Evolutionary conservation across 2,113 vertebrate genomes (phyloP).

Genomic region (Sturnus vulgaris): DNA sequence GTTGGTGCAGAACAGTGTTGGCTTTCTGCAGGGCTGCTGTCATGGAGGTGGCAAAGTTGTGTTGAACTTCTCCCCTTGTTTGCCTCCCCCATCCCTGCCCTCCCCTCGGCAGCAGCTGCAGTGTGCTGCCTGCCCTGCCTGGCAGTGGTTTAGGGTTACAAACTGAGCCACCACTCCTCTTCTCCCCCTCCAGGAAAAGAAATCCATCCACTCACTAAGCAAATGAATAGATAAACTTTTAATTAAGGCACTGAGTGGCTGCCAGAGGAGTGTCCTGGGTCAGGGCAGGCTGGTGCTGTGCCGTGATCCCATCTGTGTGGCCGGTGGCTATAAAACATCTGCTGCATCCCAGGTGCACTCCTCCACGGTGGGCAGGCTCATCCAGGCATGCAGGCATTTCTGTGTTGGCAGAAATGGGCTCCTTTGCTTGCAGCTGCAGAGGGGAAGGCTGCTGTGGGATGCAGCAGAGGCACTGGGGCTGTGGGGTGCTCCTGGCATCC

Average conservation of each 20-base stretch:
- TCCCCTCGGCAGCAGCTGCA: neutral
- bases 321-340: accelerated
- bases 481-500: neutral
- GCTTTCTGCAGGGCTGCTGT: neutral
- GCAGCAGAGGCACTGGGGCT: neutral
- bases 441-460: neutral
- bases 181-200: neutral
- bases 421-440: neutral
- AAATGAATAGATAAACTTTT: neutral
- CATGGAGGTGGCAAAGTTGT: neutral
- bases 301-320: accelerated
- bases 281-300: neutral
- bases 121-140: neutral
- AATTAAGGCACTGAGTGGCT: neutral
- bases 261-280: neutral
- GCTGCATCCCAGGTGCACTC: neutral
- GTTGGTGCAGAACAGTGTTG: neutral
- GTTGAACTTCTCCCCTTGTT: neutral
- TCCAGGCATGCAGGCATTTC: neutral
- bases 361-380: neutral
- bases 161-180: neutral
- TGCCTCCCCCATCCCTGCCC: neutral
- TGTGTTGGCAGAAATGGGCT: neutral
- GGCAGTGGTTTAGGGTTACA: neutral
- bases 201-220: neutral